phyloP scores from a whole-genome alignment of 2,888 invertebrate species.

The Hypercompe scribonia region DNA sequence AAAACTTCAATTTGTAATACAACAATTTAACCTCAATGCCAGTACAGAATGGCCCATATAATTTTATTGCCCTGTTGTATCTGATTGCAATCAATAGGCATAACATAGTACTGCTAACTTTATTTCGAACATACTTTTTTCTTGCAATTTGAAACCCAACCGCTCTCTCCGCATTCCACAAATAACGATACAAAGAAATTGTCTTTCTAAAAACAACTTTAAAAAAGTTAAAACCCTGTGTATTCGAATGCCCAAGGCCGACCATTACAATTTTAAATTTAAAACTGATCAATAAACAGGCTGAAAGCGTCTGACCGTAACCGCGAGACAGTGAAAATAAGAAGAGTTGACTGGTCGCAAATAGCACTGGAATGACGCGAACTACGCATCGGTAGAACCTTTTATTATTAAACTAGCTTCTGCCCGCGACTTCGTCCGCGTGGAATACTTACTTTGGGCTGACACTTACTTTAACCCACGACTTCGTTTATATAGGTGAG shows the following conservation, averaged over 20 bases:
- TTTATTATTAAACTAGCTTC: background rate
- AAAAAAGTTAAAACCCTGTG: constrained; percentile 6
- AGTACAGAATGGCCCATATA: background rate
- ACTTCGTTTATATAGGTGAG: too few species aligned
- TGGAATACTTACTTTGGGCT: too few species aligned
- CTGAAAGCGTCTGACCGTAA: constrained; percentile 24
- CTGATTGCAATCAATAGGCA: background rate
- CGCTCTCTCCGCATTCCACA: constrained; percentile 1
- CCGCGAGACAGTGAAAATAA: constrained; percentile 25
- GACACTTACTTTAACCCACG: too few species aligned
- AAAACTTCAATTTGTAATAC: background rate
- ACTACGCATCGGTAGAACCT: constrained; percentile 3
- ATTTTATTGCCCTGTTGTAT: background rate
- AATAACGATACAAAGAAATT: background rate
- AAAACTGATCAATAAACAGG: constrained; percentile 39
- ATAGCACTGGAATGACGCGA: constrained; percentile 28
- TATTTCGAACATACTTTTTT: background rate
- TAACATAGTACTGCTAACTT: background rate
- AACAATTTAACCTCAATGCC: background rate
- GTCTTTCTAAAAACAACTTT: background rate
- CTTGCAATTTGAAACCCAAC: background rate
- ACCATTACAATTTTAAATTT: constrained; percentile 38
- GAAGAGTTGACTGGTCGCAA: constrained; percentile 28
- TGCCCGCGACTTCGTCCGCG: too few species aligned
- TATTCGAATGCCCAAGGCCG: constrained; percentile 24